Conservation (phyloP, 2,113 vertebrate genomes). For the Cyprinus carpio region DNA sequence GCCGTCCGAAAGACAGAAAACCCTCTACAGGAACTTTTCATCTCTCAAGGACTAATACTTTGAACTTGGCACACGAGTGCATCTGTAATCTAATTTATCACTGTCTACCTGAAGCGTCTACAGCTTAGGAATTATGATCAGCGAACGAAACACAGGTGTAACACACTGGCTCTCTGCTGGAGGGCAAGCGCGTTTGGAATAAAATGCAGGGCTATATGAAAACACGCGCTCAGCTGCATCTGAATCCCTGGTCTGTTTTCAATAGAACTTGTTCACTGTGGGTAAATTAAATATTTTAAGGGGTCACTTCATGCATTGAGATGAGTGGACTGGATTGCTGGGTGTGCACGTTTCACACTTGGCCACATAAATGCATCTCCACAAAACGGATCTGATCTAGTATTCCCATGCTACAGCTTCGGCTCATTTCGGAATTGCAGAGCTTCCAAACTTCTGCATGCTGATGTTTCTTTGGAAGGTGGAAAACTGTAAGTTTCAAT, state of each 20-base stretch:
- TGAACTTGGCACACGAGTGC: conserved; percentile 22
- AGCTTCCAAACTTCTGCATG: neutral
- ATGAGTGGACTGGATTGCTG: neutral
- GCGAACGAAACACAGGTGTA: conserved; percentile 4
- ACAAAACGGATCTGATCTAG: neutral
- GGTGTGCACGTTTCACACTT: neutral
- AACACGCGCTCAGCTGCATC: neutral
- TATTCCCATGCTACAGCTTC: neutral
- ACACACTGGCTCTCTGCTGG: neutral
- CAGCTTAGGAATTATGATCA: neutral
- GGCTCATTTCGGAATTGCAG: neutral
- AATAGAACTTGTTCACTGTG: conserved; percentile 3
- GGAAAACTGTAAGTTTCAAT: neutral
- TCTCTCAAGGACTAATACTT: conserved; percentile 50
- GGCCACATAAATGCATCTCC: neutral
- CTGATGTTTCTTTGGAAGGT: neutral
- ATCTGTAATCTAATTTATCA: conserved; percentile 38
- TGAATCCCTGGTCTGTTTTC: neutral
- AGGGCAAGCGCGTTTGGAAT: neutral
- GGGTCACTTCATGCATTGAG: neutral
- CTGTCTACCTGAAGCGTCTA: conserved; percentile 8
- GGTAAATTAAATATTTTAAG: neutral
- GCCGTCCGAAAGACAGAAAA: neutral
- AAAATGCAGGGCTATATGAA: neutral
- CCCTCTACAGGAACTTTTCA: conserved; percentile 27